Evolutionary conservation across 2,113 vertebrate species (phyloP), one percentile per base, ranked within the genome.

Genomic region (Etheostoma cragini): DNA sequence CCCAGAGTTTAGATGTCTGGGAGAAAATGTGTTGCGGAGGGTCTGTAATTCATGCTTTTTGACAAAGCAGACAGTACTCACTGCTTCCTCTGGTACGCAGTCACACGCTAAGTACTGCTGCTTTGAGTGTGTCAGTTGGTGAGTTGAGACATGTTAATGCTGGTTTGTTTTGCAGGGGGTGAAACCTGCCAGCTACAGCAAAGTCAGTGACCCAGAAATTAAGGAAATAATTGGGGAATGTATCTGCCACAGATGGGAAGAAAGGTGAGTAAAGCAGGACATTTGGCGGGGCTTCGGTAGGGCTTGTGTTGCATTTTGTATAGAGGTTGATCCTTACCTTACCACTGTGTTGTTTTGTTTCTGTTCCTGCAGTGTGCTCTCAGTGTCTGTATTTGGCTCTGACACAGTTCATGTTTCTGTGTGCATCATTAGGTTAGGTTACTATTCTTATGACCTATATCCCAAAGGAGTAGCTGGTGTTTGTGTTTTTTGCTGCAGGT

Each of bases 211-310:
- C 83, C 98, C 98, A 54, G 98, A 99, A 95, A 98, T 99, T 72
- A 99, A 99, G 87, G 98, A 99, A 92, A 99, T 99, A 91, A 99
- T 99, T 71, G 98, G 98, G 4, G 98, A 99, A 87, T 99, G 98
- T 76, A 99, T 99, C 94, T 97, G 98, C 92, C 97, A 99, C 94
- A 97, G 95, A 82, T 96, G 97, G 94, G 97, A 98, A 87, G 97
- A 99, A 89, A 97, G 98, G 98, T 99, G 88, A 95, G 97, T 94
- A 10, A n/a, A 35, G 6, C 75, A 26, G 10, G 14, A 65, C 14
- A 16, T 64, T 16, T 61, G 54, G 17, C 45, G 5, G 10, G 26
- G 70, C 35, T 26, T 76, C 26, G 0, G 38, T 42, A 2, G 2
- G 5, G 14, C 50, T 47, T 47, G 19, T 69, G 33, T 60, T 3